Conservation (phyloP, 2,797 vertebrate genomes). For the Silurus aristotelis region DNA sequence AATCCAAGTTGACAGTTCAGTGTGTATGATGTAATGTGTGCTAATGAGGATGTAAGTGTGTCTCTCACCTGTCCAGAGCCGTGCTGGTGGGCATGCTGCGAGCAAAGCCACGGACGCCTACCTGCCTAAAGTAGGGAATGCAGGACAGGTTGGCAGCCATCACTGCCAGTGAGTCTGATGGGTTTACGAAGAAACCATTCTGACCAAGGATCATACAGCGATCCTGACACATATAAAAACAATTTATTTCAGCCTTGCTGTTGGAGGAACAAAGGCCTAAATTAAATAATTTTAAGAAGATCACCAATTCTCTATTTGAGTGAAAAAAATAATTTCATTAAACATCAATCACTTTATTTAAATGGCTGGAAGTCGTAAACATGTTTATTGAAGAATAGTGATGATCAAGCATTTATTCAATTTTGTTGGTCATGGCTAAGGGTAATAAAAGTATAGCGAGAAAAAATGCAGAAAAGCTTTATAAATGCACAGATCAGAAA, state of each 20-base stretch:
- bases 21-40: background rate
- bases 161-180: constrained; percentile 93
- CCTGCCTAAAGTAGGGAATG: constrained; percentile 93
- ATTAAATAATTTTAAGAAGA: background rate
- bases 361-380: constrained; percentile 2
- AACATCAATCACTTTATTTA: background rate
- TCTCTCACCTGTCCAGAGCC: constrained; percentile 89
- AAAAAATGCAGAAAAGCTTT: background rate
- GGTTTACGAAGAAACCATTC: constrained; percentile 95
- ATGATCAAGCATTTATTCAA: background rate
- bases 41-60: background rate
- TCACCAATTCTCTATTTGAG: background rate
- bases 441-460: background rate
- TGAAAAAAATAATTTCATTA: background rate
- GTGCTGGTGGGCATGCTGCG: constrained; percentile 96
- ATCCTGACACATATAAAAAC: constrained; percentile 75
- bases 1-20: background rate
- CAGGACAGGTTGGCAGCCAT: constrained; percentile 93
- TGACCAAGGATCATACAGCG: constrained; percentile 98
- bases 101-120: constrained; percentile 89
- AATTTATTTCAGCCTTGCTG: background rate
- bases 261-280: background rate
- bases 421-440: constrained; percentile 1
- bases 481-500: background rate
- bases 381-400: background rate